Conservation (phyloP, 2,888 invertebrate genomes). For the Caenorhabditis uteleia region DNA sequence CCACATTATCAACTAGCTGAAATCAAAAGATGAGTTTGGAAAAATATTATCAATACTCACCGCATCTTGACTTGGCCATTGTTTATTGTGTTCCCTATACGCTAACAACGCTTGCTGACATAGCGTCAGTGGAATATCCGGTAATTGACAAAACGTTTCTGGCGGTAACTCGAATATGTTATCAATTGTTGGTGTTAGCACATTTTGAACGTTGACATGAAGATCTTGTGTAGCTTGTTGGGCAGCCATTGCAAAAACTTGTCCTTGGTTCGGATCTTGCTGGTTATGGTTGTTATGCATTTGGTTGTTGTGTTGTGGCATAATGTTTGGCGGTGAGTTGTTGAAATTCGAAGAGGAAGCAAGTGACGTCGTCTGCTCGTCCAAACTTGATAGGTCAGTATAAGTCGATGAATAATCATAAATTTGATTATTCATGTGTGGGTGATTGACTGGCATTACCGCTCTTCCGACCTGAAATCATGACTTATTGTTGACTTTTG, state of each 20-base stretch:
- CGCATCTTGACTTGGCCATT: constrained; percentile 43
- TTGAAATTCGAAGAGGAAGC: constrained; percentile 13
- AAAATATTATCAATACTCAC: constrained; percentile 4
- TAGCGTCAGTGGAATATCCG: constrained; percentile 35
- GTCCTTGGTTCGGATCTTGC: not conserved
- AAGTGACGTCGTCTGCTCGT: constrained; percentile 10
- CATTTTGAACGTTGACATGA: constrained; percentile 35
- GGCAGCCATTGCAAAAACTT: constrained; percentile 35
- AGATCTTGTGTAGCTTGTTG: constrained; percentile 37
- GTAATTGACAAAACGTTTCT: constrained; percentile 16
- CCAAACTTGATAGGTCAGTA: constrained; percentile 19
- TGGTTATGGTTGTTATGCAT: constrained; percentile 6
- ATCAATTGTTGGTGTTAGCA: constrained; percentile 33
- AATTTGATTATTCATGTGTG: not conserved
- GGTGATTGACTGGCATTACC: constrained; percentile 19
- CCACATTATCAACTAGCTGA: constrained; percentile 28
- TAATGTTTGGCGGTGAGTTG: constrained; percentile 7
- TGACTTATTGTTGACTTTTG: too few species aligned
- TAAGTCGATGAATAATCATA: constrained; percentile 31
- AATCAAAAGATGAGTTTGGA: constrained; percentile 1
- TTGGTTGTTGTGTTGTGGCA: constrained; percentile 8
- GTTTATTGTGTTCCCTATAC: constrained; percentile 40
- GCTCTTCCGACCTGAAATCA: constrained; percentile 27
- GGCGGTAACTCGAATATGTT: too few species aligned
- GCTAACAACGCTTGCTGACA: constrained; percentile 47